Conservation (phyloP, 2,888 invertebrate genomes). For the Lycaena phlaeas region DNA sequence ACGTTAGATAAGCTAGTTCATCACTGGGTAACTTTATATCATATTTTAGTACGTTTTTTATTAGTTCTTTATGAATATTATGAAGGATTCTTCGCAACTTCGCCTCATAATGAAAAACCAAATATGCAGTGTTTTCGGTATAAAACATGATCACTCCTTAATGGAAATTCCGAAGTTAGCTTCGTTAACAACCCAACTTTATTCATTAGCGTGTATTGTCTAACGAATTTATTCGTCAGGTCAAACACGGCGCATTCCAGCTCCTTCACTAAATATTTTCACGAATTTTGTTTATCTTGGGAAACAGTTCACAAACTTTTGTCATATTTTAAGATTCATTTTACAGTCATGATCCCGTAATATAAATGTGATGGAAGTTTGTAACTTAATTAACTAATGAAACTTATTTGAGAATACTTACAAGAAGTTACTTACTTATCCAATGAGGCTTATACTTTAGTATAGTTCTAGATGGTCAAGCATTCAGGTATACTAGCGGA, state of each 20-base stretch:
- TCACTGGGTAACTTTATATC: no score
- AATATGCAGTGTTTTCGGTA: constrained; percentile 9
- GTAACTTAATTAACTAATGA: constrained; percentile 8
- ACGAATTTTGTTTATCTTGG: constrained; percentile 53
- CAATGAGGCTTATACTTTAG: no score
- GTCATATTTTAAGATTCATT: constrained; percentile 35
- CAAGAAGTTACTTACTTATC: no score
- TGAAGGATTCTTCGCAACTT: not conserved
- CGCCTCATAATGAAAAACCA: constrained; percentile 4
- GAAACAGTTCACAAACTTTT: constrained; percentile 41
- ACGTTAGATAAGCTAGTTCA: no score
- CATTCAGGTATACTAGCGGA: no score
- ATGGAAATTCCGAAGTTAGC: constrained; percentile 55
- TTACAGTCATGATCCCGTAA: constrained; percentile 26
- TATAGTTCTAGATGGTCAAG: no score
- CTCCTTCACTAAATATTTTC: constrained; percentile 49
- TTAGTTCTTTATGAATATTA: no score
- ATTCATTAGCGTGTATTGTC: constrained; percentile 70
- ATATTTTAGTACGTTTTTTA: no score
- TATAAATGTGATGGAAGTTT: constrained; percentile 21
- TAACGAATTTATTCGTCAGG: constrained; percentile 61
- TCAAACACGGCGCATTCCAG: constrained; percentile 45
- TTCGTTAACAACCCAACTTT: constrained; percentile 67
- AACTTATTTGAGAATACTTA: no score
- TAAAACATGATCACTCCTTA: constrained; percentile 33